phyloP scores from a whole-genome alignment of 2,113 vertebrate species.

The Nesospiza acunhae region DNA sequence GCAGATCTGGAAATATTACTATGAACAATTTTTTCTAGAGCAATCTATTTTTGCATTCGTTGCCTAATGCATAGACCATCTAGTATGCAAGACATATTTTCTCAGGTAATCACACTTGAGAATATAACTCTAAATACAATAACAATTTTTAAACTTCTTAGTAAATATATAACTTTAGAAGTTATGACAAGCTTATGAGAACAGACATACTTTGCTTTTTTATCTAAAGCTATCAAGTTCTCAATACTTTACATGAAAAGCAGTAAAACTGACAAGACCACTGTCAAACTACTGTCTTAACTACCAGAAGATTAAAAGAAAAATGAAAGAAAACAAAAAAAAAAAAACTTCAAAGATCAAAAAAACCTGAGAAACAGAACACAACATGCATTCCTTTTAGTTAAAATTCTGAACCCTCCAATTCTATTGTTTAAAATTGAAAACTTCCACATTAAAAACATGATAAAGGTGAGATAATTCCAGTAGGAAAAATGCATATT shows the following conservation, averaged over 20 bases:
- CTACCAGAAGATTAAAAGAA: not conserved
- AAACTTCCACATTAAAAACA: not conserved
- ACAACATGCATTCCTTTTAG: not conserved
- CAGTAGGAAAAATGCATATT: not conserved
- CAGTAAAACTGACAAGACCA: not conserved
- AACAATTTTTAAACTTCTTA: not conserved
- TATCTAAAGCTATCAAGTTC: not conserved
- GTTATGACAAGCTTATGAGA: not conserved
- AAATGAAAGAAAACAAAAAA: not conserved
- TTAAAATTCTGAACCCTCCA: not conserved
- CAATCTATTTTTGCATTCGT: not conserved
- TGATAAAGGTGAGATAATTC: not conserved
- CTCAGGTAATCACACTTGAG: not conserved
- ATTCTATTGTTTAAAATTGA: not conserved
- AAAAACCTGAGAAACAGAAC: not conserved
- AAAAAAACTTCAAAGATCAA: not conserved
- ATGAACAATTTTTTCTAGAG: not conserved
- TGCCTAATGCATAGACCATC: not conserved
- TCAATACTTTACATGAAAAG: not conserved
- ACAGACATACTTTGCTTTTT: not conserved
- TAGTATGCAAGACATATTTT: not conserved
- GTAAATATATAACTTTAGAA: not conserved
- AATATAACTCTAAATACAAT: not conserved
- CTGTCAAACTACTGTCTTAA: not conserved
- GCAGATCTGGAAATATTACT: not conserved